Evolutionary conservation across 2,888 invertebrate species (phyloP), one percentile per base, ranked within the genome.

Genomic region (Coleophora flavipennella): DNA sequence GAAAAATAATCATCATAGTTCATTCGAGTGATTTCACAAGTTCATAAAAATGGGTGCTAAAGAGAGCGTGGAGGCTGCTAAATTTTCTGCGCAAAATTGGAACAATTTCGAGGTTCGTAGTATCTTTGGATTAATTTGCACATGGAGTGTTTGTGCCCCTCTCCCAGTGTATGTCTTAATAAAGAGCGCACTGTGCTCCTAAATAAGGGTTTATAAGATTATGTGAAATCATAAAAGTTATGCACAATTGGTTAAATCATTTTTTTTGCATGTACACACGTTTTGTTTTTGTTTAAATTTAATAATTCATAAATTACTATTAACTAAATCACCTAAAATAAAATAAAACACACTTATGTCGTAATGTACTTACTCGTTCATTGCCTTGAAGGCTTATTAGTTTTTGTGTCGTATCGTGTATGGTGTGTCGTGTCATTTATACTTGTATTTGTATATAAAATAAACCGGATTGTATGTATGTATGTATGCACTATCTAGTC

Each of bases 71-170:
- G 91, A 92, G 79, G 91, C 91, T 70, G 91, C 90, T 74, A 91
- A 91, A 88, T 89, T 90, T 86, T 91, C 91, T 85, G 89, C 91
- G 84, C 90, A 91, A 87, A 91, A 90, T 85, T 92, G 91, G 92
- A 91, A 90, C 85, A 91, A 91, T 84, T 86, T 91, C 69, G 91
- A 91, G 91, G 91, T 91, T 89, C 86, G 87, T 85, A 85, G 75
- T 63, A 77, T 68, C 71, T 73, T 76, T 72, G 68, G 73, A 73
- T 73, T 80, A 73, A 73, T 78, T 75, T 84, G 83, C 81, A 83
- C 81, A 73, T 80, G 80, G 76, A 78, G 83, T 83, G 79, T 81
- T 79, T 80, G 74, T 79, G 62, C 62, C 69, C 68, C 71, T n/a
- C 75, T 72, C 63, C 71, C 65, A 70, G 77, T 80, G 74, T 69